Evolutionary conservation across 2,888 invertebrate species (phyloP).

Genomic region (Eristalis intricaria): DNA sequence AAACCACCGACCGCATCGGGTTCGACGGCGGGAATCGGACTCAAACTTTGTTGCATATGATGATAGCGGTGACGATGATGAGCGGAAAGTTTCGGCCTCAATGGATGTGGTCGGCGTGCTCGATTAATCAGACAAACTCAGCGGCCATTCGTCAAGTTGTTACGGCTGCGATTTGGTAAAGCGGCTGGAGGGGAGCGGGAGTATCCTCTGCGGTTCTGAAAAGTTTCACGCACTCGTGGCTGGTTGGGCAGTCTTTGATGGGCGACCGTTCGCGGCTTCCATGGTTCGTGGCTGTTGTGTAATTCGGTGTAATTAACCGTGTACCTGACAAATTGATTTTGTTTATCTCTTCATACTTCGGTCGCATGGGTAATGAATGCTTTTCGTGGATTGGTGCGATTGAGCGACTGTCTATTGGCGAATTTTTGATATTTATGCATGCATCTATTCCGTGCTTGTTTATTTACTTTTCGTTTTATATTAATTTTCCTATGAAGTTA

Average conservation of each 20-base stretch:
- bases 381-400: not conserved
- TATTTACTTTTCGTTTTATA: too few relatives aligned
- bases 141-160: constrained; percentile 30
- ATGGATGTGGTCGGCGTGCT: not conserved
- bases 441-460: too few relatives aligned
- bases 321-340: not conserved
- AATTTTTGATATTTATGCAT: too few relatives aligned
- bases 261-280: not conserved
- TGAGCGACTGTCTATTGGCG: not conserved
- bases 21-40: not conserved
- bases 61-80: not conserved
- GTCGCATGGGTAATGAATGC: not conserved
- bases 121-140: constrained; percentile 6
- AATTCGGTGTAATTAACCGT: not conserved
- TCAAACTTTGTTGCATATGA: constrained; percentile 6
- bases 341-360: not conserved
- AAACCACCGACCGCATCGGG: not conserved
- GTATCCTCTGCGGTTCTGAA: not conserved
- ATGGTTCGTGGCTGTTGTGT: not conserved
- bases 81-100: not conserved
- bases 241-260: not conserved
- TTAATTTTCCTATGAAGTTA: too few relatives aligned
- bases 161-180: not conserved
- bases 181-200: not conserved
- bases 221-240: constrained; percentile 15